A percentile compares a stretch with the other conserved stretches of the same genome.
Evolutionary conservation across 2,113 vertebrate species (phyloP).

Genomic region (Percina caprodes): DNA sequence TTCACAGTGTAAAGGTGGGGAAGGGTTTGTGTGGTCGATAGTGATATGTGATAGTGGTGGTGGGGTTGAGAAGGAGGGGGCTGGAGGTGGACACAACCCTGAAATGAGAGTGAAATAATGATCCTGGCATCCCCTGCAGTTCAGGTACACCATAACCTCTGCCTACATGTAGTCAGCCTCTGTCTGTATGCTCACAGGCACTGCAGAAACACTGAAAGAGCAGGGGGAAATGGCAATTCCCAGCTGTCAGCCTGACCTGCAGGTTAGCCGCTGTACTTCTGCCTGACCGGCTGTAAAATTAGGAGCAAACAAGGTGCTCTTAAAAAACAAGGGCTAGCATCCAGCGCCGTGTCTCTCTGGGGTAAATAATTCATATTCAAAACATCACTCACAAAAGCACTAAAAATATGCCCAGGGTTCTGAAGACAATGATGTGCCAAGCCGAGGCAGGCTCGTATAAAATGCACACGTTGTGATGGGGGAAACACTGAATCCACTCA

Average conservation of each 20-base stretch:
- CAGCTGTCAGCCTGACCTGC: conserved; percentile 78
- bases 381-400: conserved; percentile 77
- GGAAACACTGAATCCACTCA: conserved; percentile 53
- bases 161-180: conserved; percentile 53
- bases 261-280: conserved; percentile 79
- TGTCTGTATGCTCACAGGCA: conserved; percentile 57
- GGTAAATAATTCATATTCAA: conserved; percentile 85
- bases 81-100: conserved; percentile 66
- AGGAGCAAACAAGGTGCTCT: conserved; percentile 81
- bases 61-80: conserved; percentile 54
- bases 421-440: conserved; percentile 70
- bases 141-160: conserved; percentile 76
- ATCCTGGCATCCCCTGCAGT: conserved; percentile 71
- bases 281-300: conserved; percentile 83
- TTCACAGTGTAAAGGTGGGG: conserved; percentile 52
- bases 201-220: conserved; percentile 56
- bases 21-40: conserved; percentile 57
- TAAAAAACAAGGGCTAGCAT: conserved; percentile 76
- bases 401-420: conserved; percentile 75
- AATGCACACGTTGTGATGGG: conserved; percentile 49
- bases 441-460: conserved; percentile 58
- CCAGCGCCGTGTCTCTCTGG: conserved; percentile 67
- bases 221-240: conserved; percentile 71
- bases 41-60: conserved; percentile 54
- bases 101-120: conserved; percentile 78